Conservation (phyloP, 2,797 vertebrate genomes). For the Heteromormyrus szaboi region DNA sequence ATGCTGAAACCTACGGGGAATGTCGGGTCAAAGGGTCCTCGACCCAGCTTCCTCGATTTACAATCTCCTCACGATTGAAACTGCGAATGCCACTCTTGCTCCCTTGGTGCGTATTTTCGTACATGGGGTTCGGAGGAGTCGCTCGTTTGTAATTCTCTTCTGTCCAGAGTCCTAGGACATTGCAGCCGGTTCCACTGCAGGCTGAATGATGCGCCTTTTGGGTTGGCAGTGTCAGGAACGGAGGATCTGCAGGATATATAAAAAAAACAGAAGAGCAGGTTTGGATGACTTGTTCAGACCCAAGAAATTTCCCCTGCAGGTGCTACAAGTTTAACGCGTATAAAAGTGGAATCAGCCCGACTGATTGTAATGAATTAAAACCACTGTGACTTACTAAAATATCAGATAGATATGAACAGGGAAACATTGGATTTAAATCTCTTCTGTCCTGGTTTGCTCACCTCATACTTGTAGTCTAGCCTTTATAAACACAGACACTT, state of each 20-base stretch:
- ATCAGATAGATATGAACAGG: background rate
- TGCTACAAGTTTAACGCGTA: background rate
- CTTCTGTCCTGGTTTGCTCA: conserved; percentile 29
- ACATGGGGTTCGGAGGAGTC: conserved; percentile 48
- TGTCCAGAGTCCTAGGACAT: conserved; percentile 41
- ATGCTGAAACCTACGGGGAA: conserved; percentile 83
- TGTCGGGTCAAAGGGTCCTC: conserved; percentile 62
- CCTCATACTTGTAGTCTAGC: conserved; percentile 29
- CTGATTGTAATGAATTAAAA: background rate
- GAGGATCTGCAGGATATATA: conserved; percentile 57
- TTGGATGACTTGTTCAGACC: background rate
- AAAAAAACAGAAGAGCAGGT: conserved; percentile 31
- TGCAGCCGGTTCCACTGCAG: conserved; percentile 60
- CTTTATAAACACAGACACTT: conserved; percentile 28
- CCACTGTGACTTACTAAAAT: background rate
- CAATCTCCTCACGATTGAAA: conserved; percentile 14
- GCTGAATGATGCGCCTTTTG: conserved; percentile 59
- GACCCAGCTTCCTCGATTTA: conserved; percentile 57
- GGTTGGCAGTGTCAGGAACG: conserved; percentile 47
- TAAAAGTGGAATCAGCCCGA: background rate
- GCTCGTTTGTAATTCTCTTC: conserved; percentile 58
- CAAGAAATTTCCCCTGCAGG: background rate
- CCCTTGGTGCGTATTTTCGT: conserved; percentile 49
- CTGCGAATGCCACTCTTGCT: conserved; percentile 36
- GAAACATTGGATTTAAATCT: conserved; percentile 16